Percentiles rank a stretch among this genome's conserved stretches.
Evolutionary conservation across 2,797 vertebrate species (phyloP).

Genomic region (Lagodon rhomboides): DNA sequence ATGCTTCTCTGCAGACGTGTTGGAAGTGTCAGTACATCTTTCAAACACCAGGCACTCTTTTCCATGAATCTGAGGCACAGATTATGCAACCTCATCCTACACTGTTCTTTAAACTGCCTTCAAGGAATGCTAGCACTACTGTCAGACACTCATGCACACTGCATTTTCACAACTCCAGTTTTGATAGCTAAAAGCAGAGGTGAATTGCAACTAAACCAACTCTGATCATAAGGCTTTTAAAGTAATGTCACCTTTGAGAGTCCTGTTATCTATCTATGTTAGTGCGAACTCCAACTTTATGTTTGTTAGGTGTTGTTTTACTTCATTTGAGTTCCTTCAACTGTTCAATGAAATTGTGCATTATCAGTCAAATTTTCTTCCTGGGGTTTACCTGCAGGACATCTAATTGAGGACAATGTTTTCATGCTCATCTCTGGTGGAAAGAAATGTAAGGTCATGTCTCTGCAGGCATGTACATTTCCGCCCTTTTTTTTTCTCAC

Average conservation of each 20-base stretch:
- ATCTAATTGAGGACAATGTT: conserved; percentile 54
- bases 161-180: conserved; percentile 53
- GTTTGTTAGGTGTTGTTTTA: not conserved
- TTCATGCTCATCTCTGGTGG: conserved; percentile 64
- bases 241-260: conserved; percentile 5
- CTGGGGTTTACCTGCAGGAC: conserved; percentile 46
- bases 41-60: conserved; percentile 69
- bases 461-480: conserved; percentile 77
- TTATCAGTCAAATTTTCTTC: conserved; percentile 19
- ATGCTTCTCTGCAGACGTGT: conserved; percentile 65
- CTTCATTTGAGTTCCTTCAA: not conserved
- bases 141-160: conserved; percentile 68
- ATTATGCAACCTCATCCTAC: conserved; percentile 81
- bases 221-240: conserved; percentile 12
- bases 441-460: conserved; percentile 79
- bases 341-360: not conserved
- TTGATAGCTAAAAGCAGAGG: conserved; percentile 55
- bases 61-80: conserved; percentile 69
- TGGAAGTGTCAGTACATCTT: conserved; percentile 68
- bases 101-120: conserved; percentile 69
- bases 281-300: conserved; percentile 7
- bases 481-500: conserved; percentile 69
- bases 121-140: conserved; percentile 66
- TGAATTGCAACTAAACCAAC: conserved; percentile 24
- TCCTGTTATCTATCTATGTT: not conserved